Conservation (phyloP, 2,797 vertebrate genomes). For the Sciaenops ocellatus region DNA sequence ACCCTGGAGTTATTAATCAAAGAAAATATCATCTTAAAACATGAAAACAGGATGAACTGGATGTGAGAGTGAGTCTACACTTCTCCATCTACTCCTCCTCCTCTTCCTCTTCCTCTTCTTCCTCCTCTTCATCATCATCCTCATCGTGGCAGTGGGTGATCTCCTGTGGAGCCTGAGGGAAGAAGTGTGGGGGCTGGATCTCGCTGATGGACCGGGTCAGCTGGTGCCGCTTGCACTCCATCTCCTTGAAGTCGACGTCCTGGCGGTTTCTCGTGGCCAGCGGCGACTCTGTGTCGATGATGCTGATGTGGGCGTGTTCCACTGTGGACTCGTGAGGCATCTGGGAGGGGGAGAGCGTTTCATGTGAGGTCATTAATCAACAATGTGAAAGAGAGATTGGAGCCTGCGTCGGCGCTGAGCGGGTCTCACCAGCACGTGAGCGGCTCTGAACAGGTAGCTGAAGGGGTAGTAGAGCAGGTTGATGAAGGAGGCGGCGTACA, state of each 20-base stretch:
- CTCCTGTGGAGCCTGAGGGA: constrained; percentile 95
- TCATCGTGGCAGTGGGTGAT: constrained; percentile 99
- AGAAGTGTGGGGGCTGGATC: constrained; percentile 96
- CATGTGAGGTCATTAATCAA: no score
- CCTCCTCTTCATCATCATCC: constrained; percentile 96
- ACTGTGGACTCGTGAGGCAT: constrained; percentile 99
- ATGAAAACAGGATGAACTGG: constrained; percentile 1
- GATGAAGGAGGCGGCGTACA: constrained; percentile 99
- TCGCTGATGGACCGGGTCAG: constrained; percentile 95
- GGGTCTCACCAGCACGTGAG: constrained; percentile 93
- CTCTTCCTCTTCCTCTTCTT: constrained; percentile 80
- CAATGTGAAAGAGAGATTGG: no score
- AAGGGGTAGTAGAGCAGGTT: constrained; percentile 99
- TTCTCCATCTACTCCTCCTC: constrained; percentile 18
- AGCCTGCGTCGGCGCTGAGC: neutral
- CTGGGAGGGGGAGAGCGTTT: constrained; percentile 70
- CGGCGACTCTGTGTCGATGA: constrained; percentile 93
- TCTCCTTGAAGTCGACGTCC: constrained; percentile 90
- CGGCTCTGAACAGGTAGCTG: constrained; percentile 98
- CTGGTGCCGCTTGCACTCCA: constrained; percentile 91
- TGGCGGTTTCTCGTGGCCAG: constrained; percentile 94
- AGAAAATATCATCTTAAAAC: constrained; percentile 2
- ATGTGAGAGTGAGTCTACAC: constrained; percentile 2
- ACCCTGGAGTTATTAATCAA: neutral
- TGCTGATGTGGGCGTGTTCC: constrained; percentile 91